phyloP scores from a whole-genome alignment of 1,140 invertebrate genomes.

The Globodera rostochiensis region DNA sequence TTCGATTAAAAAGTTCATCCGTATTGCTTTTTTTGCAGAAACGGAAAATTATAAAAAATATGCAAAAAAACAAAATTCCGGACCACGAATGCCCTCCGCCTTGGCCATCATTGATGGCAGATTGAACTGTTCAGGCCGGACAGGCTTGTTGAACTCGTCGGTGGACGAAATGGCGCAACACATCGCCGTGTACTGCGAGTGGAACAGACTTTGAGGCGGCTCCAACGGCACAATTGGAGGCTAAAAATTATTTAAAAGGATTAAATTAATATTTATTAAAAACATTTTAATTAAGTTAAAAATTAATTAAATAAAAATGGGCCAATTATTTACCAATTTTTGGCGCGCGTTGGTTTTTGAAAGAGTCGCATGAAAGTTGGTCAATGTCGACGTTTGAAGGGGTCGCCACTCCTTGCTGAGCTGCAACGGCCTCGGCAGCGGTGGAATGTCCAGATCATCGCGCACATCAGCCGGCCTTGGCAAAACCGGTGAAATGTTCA shows the following conservation, averaged over 20 bases:
- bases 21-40: too few species aligned
- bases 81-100: conserved; percentile 33
- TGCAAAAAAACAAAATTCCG: neutral
- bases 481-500: conserved; percentile 35
- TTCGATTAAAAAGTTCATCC: too few species aligned
- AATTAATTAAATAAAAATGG: neutral
- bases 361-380: conserved; percentile 32
- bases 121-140: conserved; percentile 29
- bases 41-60: too few species aligned
- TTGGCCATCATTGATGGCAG: conserved; percentile 33
- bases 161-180: neutral
- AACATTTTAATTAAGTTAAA: conserved; percentile 7
- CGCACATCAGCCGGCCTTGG: conserved; percentile 27
- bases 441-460: conserved; percentile 38
- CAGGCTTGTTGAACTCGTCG: neutral
- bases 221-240: conserved; percentile 26
- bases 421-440: conserved; percentile 33
- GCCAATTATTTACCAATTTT: too few species aligned
- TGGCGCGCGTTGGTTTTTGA: conserved; percentile 39
- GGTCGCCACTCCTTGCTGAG: conserved; percentile 40
- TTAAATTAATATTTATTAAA: neutral
- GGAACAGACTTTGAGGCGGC: conserved; percentile 36
- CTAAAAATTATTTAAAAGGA: neutral
- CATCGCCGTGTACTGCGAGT: conserved; percentile 21
- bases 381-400: conserved; percentile 38